phyloP scores from a whole-genome alignment of 2,888 invertebrate species.

The Mythimna albipuncta region DNA sequence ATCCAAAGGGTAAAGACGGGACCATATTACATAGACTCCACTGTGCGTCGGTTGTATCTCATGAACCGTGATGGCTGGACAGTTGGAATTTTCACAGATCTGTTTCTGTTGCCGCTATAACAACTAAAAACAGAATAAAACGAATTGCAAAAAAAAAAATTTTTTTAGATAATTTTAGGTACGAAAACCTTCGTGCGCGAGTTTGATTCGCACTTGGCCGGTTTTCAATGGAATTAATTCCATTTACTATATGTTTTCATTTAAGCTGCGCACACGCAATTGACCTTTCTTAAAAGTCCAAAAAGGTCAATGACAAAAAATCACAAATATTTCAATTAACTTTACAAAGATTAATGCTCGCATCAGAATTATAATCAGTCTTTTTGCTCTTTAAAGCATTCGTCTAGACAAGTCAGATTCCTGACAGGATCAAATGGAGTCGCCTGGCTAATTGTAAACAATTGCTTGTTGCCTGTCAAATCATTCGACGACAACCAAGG shows the following conservation, averaged over 20 bases:
- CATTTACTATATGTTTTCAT: neutral
- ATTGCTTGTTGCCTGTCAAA: conserved; percentile 60
- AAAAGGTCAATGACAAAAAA: conserved; percentile 36
- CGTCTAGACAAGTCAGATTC: conserved; percentile 48
- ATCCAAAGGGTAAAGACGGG: no score
- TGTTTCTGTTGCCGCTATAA: no score
- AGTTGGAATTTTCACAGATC: no score
- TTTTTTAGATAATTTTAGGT: no score
- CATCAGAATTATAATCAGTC: conserved; percentile 34
- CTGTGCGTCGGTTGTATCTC: no score
- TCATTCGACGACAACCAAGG: conserved; percentile 61
- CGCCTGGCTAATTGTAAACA: conserved; percentile 46
- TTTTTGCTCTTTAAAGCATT: conserved; percentile 33
- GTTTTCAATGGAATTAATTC: no score
- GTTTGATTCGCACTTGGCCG: no score
- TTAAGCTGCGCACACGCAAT: neutral
- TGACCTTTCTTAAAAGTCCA: conserved; percentile 4
- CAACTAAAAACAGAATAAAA: no score
- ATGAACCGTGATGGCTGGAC: no score
- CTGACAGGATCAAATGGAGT: conserved; percentile 51
- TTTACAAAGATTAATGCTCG: conserved; percentile 19
- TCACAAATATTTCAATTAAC: conserved; percentile 46
- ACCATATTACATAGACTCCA: no score
- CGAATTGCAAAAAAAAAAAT: no score
- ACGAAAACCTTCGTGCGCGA: no score